These are phyloP conservation scores for Acanthosepion esculentum DNA, from an alignment of 2,888 invertebrate genomes.

Conservation along the genomic window DNA sequence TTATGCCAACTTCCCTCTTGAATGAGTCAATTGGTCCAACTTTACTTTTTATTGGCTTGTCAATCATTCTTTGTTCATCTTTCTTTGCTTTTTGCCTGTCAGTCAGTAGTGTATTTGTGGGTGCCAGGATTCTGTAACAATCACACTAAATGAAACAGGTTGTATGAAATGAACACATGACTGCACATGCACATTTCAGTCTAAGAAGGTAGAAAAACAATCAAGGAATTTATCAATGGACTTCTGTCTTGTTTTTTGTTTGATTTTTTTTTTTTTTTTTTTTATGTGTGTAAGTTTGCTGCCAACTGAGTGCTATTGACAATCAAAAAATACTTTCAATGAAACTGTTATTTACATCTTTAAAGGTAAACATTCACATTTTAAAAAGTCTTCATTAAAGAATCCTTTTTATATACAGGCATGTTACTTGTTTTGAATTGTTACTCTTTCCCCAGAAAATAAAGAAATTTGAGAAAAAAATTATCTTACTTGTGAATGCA, in stretches of 20 bases:
- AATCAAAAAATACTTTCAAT: not conserved
- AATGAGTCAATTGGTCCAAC: conserved; percentile 9
- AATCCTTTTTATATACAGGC: not conserved
- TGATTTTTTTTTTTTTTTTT: no score
- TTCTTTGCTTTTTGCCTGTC: not conserved
- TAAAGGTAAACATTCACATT: conserved; percentile 8
- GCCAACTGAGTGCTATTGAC: conserved; percentile 21
- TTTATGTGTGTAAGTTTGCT: not conserved
- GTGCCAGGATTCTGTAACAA: conserved; percentile 20
- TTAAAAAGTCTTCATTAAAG: conserved; percentile 33
- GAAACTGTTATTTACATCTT: conserved; percentile 4
- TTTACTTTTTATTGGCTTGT: not conserved
- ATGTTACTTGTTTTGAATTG: conserved; percentile 6
- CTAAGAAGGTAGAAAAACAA: conserved; percentile 24
- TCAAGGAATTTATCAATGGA: conserved; percentile 21
- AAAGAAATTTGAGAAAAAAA: not conserved
- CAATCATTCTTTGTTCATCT: conserved; percentile 11
- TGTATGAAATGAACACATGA: not conserved
- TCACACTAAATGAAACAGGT: not conserved
- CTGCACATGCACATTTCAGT: not conserved
- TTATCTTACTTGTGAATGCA: not conserved
- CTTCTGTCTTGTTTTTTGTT: not conserved
- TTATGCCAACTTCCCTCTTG: not conserved
- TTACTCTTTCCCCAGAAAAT: not conserved
- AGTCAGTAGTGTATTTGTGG: not conserved